Conservation (phyloP, 2,888 invertebrate genomes). For the Philhelius pedissequus region DNA sequence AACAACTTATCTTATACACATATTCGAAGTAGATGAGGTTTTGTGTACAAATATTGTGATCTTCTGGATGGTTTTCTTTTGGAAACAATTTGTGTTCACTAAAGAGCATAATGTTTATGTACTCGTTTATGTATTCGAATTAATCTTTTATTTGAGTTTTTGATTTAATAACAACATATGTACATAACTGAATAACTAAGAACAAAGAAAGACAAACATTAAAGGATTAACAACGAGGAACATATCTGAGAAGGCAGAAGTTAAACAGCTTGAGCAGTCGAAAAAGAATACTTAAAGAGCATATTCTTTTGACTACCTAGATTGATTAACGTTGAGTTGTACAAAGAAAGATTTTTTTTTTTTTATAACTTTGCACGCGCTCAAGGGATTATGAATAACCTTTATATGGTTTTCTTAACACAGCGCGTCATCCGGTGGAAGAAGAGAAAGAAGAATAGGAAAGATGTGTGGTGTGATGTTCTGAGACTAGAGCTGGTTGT, state of each 20-base stretch:
- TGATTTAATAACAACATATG: slow-evolving; percentile 28
- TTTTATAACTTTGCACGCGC: not conserved
- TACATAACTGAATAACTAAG: not conserved
- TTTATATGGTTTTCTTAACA: too few species aligned
- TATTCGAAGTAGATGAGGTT: slow-evolving; percentile 10
- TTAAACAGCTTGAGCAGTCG: not conserved
- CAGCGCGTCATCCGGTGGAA: too few species aligned
- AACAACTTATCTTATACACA: not conserved
- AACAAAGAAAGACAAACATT: not conserved
- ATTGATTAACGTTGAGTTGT: too few species aligned
- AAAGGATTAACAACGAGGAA: not conserved
- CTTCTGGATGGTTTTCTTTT: not conserved
- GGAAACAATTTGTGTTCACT: not conserved
- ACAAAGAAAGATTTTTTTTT: too few species aligned
- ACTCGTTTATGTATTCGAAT: slow-evolving; percentile 5
- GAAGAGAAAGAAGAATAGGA: too few species aligned
- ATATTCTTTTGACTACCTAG: too few species aligned
- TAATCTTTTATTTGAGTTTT: slow-evolving; percentile 44
- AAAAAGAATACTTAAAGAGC: not conserved
- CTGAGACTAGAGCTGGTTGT: too few species aligned
- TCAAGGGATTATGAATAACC: too few species aligned
- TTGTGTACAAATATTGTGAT: not conserved
- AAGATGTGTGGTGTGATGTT: too few species aligned
- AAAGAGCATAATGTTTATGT: slow-evolving; percentile 13
- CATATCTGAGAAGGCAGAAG: not conserved